Base-by-base conservation (phyloP, 2,797 vertebrate genomes). In the Acipenser transmontanus region DNA sequence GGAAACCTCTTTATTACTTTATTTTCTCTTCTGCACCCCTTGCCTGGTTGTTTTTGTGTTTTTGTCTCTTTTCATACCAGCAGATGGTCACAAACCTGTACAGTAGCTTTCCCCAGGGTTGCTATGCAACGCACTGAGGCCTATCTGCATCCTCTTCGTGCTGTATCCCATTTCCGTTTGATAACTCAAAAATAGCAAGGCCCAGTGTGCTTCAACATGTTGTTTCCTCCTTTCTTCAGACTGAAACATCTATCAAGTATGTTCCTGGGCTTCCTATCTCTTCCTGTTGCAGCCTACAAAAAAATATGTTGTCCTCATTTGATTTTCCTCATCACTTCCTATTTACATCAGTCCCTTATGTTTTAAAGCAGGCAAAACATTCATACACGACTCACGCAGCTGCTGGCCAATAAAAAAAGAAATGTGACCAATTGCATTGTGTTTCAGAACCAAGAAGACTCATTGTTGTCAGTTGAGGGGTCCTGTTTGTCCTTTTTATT, bases 131-230 rank as follows among this genome's bases (percentile, higher is more conserved):
- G 72, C 74, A 73, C 77, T 77, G 87, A 79, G 81, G 85, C 81
- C 88, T 93, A 89, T 93, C 94, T 89, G 89, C 83, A 85, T 92
- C 91, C 93, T 94, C 88, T 88, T 86, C 90, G 86, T 77, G 77
- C 85, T 81, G 66, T 80, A 86, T 89, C 91, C 91, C 87, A 82
- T 93, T 95, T 95, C 94, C 92, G 85, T 81, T 84, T 82, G 80
- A 75, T 80, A 71, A 84, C 91, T 92, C 91, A 89, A 93, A 34
- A 34, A 97, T 93, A 96, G 88, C 92, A 80, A 76, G 84, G 73
- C 75, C 73, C 83, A 72, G 71, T 70, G 84, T 79, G 84, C 89
- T 90, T 84, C 82, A 79, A 63, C 83, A 75, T 76, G 84, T 85
- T 84, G 76, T 87, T 91, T 91, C 92, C 94, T 95, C 88, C 90